Evolutionary conservation across 2,888 invertebrate genomes (phyloP).

Genomic region (Xanthia icteritia): DNA sequence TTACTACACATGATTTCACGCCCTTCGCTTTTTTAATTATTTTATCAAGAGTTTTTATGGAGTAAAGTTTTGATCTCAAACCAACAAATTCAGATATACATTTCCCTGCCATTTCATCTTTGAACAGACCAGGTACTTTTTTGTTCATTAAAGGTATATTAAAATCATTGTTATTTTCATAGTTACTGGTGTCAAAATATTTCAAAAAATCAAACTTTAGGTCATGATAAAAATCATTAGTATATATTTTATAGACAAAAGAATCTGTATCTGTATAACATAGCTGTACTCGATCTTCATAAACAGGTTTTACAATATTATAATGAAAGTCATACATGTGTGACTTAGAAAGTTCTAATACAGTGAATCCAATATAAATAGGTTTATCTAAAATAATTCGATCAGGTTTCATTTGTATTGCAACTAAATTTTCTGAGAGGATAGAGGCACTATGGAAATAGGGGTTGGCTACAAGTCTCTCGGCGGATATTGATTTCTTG

Average conservation of each 20-base stretch:
- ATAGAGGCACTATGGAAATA: constrained; percentile 10
- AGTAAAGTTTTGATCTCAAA: constrained; percentile 10
- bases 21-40: constrained; percentile 9
- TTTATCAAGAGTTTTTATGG: not conserved
- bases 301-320: not conserved
- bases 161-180: no score
- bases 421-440: constrained; percentile 5
- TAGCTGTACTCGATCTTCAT: not conserved
- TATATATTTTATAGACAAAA: constrained; percentile 8
- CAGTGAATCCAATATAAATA: not conserved
- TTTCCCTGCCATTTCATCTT: not conserved
- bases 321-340: constrained; percentile 12
- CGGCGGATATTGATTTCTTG: not conserved
- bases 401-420: constrained; percentile 7
- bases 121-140: no score
- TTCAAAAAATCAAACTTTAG: not conserved
- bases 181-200: constrained; percentile 17
- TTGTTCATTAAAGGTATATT: no score
- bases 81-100: not conserved
- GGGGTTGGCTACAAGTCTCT: constrained; percentile 5
- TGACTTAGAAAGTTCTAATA: constrained; percentile 7
- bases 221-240: not conserved
- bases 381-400: constrained; percentile 7
- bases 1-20: not conserved
- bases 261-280: constrained; percentile 19